Conservation (phyloP, 2,113 vertebrate species). For the Myotis lucifugus region DNA sequence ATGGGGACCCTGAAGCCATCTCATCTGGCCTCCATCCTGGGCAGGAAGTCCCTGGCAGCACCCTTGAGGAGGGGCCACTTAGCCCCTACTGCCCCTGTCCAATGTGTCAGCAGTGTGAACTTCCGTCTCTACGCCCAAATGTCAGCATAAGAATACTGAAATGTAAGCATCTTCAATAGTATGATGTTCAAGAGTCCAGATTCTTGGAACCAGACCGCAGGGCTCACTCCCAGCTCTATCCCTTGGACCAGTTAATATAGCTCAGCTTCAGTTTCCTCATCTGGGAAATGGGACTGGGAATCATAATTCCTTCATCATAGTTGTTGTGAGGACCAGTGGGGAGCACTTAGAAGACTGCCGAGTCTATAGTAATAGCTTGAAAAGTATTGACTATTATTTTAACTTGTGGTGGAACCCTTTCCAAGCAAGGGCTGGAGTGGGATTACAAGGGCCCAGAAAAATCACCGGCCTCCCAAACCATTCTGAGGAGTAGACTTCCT, state of each 20-base stretch:
- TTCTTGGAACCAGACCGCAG: not conserved
- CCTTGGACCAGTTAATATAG: not conserved
- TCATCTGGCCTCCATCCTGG: not conserved
- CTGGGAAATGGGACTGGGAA: not conserved
- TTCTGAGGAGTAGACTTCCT: not conserved
- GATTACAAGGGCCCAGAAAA: not conserved
- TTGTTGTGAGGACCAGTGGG: not conserved
- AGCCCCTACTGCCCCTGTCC: too few species aligned
- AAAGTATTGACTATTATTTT: not conserved
- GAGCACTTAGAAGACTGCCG: not conserved
- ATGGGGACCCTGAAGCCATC: not conserved
- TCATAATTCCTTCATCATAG: not conserved
- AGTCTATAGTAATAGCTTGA: rapidly evolving
- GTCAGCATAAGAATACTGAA: not conserved
- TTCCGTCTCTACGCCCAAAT: not conserved
- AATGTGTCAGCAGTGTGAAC: not conserved
- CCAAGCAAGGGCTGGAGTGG: not conserved
- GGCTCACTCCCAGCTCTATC: not conserved
- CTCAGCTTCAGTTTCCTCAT: not conserved
- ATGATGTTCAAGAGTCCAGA: not conserved
- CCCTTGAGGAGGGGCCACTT: too few species aligned
- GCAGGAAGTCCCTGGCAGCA: not conserved
- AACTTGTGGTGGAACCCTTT: not conserved
- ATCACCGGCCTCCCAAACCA: too few species aligned
- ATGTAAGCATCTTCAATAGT: not conserved